Conservation (phyloP, 2,113 vertebrate species). For the Eclectus roratus region DNA sequence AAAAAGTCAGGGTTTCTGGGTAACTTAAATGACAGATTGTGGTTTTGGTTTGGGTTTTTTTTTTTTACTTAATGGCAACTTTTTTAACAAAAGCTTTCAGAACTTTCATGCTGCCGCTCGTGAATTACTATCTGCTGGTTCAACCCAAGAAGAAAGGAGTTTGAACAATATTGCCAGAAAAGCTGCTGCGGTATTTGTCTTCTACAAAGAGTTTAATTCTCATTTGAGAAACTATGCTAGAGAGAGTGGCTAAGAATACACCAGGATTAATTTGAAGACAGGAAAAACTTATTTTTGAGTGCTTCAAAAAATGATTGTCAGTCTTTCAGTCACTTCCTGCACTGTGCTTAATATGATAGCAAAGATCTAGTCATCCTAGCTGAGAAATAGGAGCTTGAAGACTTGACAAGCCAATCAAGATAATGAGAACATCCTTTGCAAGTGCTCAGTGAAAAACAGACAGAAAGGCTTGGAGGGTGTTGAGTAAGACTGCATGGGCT, state of each 20-base stretch:
- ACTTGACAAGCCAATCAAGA: background rate
- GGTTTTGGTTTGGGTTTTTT: background rate
- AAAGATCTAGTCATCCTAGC: background rate
- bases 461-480: background rate
- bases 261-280: conserved; percentile 25
- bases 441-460: background rate
- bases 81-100: conserved; percentile 32
- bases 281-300: conserved; percentile 16
- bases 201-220: conserved; percentile 48
- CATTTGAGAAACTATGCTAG: conserved; percentile 11
- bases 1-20: background rate
- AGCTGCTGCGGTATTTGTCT: conserved; percentile 38
- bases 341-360: background rate
- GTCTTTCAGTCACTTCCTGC: background rate
- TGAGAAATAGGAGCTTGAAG: conserved; percentile 10
- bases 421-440: background rate
- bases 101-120: background rate
- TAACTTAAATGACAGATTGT: background rate
- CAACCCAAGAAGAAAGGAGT: conserved; percentile 26
- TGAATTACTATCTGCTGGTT: conserved; percentile 48
- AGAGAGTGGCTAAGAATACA: conserved; percentile 44
- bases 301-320: conserved; percentile 15
- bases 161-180: conserved; percentile 5
- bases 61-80: background rate
- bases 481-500: background rate